Evolutionary conservation across 2,113 vertebrate genomes (phyloP).

Genomic region (Alces alces): DNA sequence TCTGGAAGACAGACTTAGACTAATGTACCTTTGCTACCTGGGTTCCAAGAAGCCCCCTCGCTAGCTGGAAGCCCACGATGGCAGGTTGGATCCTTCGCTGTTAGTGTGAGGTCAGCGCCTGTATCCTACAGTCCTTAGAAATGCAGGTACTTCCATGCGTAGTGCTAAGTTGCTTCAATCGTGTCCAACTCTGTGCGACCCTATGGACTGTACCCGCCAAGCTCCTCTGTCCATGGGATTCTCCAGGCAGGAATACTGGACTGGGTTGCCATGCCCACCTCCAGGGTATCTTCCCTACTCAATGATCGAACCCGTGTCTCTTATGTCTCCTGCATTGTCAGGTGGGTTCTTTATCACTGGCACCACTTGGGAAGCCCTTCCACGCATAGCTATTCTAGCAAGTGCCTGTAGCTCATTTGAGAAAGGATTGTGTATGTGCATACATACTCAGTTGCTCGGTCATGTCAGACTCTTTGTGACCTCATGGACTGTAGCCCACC

Average conservation of each 20-base stretch:
- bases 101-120: background rate
- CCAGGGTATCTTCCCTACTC: background rate
- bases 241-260: background rate
- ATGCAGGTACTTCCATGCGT: background rate
- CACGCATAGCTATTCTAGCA: background rate
- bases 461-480: background rate
- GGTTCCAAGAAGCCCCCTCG: too few species aligned
- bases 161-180: background rate
- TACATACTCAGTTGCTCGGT: background rate
- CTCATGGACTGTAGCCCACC: background rate
- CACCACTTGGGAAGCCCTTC: background rate
- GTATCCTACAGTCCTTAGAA: background rate
- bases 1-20: background rate
- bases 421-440: background rate
- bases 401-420: background rate
- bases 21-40: background rate
- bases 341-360: background rate
- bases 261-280: background rate
- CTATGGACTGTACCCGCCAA: background rate
- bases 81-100: background rate
- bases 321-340: background rate
- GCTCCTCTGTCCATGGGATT: background rate
- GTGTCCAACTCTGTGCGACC: background rate
- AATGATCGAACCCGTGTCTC: fast-evolving
- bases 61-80: background rate